Conservation (phyloP, 2,888 invertebrate genomes). For the Eledona agricola region DNA sequence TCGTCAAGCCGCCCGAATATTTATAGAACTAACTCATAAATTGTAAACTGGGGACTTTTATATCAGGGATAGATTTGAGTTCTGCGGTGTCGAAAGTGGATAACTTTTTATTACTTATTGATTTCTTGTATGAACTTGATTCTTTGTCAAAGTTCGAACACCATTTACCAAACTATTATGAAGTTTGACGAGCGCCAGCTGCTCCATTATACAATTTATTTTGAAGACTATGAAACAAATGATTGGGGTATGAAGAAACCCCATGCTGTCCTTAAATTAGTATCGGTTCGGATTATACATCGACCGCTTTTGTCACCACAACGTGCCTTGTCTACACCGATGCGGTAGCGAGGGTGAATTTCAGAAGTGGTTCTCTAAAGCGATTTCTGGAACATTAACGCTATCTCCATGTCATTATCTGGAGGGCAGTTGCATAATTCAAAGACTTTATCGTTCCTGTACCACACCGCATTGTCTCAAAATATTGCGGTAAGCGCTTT, state of each 20-base stretch:
- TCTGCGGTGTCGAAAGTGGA: constrained; percentile 1
- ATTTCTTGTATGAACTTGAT: constrained; percentile 5
- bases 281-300: constrained; percentile 3
- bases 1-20: too few species aligned
- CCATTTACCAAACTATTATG: constrained; percentile 19
- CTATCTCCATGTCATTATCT: constrained; percentile 44
- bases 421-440: constrained; percentile 43
- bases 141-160: constrained; percentile 4
- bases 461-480: constrained; percentile 27
- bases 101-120: constrained; percentile 24
- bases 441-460: constrained; percentile 39
- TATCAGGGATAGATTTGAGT: too few species aligned
- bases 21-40: too few species aligned
- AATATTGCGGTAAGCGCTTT: constrained; percentile 20
- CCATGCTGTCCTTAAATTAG: too few species aligned
- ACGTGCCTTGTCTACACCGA: constrained; percentile 14
- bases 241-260: too few species aligned
- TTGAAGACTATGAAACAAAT: too few species aligned
- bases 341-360: constrained; percentile 18
- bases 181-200: neutral
- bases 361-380: constrained; percentile 21
- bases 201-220: too few species aligned
- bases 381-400: constrained; percentile 40
- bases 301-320: constrained; percentile 6
- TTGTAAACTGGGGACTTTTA: too few species aligned